Conservation (phyloP, 2,888 invertebrate species). For the Vandiemenella viatica region DNA sequence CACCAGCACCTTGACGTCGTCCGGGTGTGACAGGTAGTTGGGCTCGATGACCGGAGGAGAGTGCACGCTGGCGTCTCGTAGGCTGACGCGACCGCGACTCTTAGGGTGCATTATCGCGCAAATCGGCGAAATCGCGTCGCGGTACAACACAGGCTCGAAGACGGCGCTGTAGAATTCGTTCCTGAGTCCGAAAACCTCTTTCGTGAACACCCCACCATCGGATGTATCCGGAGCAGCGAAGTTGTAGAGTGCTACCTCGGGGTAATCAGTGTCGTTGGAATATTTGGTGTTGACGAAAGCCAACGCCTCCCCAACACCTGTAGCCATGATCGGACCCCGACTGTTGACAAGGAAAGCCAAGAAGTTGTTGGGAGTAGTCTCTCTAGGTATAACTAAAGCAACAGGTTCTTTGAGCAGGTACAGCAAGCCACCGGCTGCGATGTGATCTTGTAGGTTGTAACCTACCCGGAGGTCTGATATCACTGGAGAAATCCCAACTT, state of each 20-base stretch:
- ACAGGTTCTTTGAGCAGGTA: slow-evolving; percentile 8
- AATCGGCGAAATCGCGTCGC: slow-evolving; percentile 10
- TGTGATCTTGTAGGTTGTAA: slow-evolving; percentile 34
- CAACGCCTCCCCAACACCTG: slow-evolving; percentile 10
- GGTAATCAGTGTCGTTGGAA: slow-evolving; percentile 5
- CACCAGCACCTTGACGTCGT: slow-evolving; percentile 8
- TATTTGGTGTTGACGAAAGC: slow-evolving; percentile 12
- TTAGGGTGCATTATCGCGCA: slow-evolving; percentile 26
- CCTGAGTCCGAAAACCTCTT: slow-evolving; percentile 14
- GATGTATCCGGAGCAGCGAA: slow-evolving; percentile 21
- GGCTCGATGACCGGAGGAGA: slow-evolving; percentile 5
- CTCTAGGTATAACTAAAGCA: slow-evolving; percentile 2
- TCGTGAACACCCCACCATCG: slow-evolving; percentile 20
- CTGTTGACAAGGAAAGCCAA: not conserved
- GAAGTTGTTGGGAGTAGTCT: not conserved
- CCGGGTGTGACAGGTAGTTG: slow-evolving; percentile 9
- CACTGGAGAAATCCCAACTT: slow-evolving; percentile 10
- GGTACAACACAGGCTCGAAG: slow-evolving; percentile 7
- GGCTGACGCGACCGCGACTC: slow-evolving; percentile 28
- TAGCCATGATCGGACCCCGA: slow-evolving; percentile 6
- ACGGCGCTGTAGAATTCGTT: slow-evolving; percentile 10
- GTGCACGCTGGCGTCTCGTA: slow-evolving; percentile 19
- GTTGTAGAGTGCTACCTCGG: slow-evolving; percentile 12
- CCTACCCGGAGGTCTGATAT: slow-evolving; percentile 26
- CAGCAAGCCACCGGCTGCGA: slow-evolving; percentile 22